Evolutionary conservation across 2,113 vertebrate genomes (phyloP).

Genomic region (Syngnathus scovelli): DNA sequence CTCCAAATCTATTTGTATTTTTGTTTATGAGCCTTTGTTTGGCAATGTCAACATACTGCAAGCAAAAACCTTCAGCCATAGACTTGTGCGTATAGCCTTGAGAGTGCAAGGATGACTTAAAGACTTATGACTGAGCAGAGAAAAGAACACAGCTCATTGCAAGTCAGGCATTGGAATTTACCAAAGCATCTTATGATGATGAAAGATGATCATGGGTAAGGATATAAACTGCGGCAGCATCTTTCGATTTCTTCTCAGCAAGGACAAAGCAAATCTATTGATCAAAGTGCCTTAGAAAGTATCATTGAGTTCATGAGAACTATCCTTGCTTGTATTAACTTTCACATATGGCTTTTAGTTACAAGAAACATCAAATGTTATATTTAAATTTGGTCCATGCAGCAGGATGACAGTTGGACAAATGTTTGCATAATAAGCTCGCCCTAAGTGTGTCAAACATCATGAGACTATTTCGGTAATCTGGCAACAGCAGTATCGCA

Average conservation of each 20-base stretch:
- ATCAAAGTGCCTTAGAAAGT: background rate
- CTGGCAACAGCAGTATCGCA: background rate
- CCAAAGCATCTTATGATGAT: constrained; percentile 35
- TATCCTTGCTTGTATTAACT: background rate
- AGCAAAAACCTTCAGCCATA: constrained; percentile 35
- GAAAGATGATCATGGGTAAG: constrained; percentile 43
- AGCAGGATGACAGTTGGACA: background rate
- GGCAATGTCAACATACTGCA: constrained; percentile 36
- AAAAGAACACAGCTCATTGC: constrained; percentile 41
- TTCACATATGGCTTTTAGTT: background rate
- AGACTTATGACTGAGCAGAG: constrained; percentile 46
- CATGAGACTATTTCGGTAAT: background rate
- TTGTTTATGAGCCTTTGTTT: constrained; percentile 48
- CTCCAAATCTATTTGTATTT: constrained; percentile 31
- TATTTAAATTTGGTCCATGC: background rate
- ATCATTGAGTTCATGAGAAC: background rate
- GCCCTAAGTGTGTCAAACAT: background rate
- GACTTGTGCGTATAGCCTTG: constrained; percentile 30
- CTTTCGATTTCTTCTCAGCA: constrained; percentile 5
- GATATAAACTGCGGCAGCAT: constrained; percentile 34
- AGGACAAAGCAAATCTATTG: background rate
- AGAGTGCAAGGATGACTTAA: constrained; percentile 53
- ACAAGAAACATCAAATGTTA: background rate
- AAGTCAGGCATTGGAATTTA: constrained; percentile 41
- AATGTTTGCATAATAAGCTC: background rate